Conservation (phyloP, 2,888 invertebrate species). For the Marasmarcha lunaedactyla region DNA sequence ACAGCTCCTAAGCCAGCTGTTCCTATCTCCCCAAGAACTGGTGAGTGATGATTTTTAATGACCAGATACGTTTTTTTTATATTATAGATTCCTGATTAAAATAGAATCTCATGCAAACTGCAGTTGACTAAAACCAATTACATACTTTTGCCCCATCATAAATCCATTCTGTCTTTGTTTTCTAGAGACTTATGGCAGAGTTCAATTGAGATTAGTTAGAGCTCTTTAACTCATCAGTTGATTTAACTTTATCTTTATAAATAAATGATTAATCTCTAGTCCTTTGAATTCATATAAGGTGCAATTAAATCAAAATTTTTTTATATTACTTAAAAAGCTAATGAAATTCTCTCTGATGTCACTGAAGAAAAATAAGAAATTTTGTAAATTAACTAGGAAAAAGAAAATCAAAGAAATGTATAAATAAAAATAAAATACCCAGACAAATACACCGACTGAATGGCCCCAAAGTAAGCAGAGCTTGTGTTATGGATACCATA, state of each 20-base stretch:
- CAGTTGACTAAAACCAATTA: conserved; percentile 33
- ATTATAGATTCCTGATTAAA: background rate
- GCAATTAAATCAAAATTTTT: no score
- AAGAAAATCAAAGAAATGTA: no score
- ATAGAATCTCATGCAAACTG: conserved; percentile 34
- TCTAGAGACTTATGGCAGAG: conserved; percentile 13
- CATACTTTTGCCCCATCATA: background rate
- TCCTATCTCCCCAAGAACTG: conserved; percentile 69
- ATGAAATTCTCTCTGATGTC: no score
- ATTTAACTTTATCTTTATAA: conserved; percentile 25
- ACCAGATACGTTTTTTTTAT: background rate
- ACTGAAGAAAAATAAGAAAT: no score
- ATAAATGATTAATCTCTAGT: no score
- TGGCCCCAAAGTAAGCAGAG: no score
- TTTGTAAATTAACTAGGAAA: no score
- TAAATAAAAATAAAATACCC: no score
- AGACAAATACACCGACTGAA: no score
- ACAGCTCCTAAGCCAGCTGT: conserved; percentile 76
- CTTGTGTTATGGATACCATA: no score
- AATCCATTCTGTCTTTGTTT: background rate
- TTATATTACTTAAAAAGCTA: no score
- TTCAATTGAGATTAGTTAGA: conserved; percentile 15
- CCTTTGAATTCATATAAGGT: no score
- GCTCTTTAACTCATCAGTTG: conserved; percentile 19
- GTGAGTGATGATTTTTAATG: conserved; percentile 38